A percentile compares a stretch with the other conserved stretches of the same genome.
Evolutionary conservation across 2,113 vertebrate species (phyloP).

Genomic region (Pterocles burchelli): DNA sequence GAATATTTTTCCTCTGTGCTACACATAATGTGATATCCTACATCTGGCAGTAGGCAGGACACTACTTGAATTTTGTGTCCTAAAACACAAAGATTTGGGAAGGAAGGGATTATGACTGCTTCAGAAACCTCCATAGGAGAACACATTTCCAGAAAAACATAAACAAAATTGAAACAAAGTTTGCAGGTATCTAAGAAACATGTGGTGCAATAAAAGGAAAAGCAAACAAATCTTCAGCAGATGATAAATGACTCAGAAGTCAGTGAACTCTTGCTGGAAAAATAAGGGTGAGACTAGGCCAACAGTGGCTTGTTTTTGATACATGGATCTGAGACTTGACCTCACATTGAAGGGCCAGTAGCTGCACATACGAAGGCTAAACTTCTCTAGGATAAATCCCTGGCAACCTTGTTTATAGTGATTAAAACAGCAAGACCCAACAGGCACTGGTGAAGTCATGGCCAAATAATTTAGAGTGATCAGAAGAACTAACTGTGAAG

Average conservation of each 20-base stretch:
- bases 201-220: slow-evolving; percentile 12
- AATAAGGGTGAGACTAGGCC: not conserved
- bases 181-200: slow-evolving; percentile 11
- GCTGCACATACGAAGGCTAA: not conserved
- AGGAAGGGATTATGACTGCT: not conserved
- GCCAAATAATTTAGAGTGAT: not conserved
- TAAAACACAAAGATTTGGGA: not conserved
- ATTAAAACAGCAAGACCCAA: not conserved
- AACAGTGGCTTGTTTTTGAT: slow-evolving; percentile 14
- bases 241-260: slow-evolving; percentile 47
- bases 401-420: not conserved
- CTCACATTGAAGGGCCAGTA: not conserved
- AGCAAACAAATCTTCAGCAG: slow-evolving; percentile 37
- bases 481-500: not conserved
- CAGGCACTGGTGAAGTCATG: not conserved
- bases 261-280: slow-evolving; percentile 29
- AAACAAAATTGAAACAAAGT: slow-evolving; percentile 26
- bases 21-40: not conserved
- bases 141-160: slow-evolving; percentile 9
- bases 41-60: slow-evolving; percentile 26
- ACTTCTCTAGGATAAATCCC: not conserved
- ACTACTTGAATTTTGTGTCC: not conserved
- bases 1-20: not conserved
- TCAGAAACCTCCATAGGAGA: slow-evolving; percentile 4
- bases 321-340: not conserved